Evolutionary conservation across 2,797 vertebrate species (phyloP).

Genomic region (Todus mexicanus): DNA sequence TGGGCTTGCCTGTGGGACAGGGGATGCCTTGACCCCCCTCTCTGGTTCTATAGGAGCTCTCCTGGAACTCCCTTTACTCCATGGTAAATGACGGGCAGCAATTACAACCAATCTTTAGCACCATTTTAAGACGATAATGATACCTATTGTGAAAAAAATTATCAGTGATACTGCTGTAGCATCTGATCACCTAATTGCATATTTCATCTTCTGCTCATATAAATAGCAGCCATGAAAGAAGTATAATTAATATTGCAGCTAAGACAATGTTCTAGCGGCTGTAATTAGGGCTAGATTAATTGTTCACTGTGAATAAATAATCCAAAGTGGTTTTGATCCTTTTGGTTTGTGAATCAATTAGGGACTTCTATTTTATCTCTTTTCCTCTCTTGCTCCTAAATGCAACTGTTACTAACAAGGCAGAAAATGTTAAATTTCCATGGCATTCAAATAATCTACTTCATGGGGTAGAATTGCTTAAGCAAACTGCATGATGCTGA

Average conservation of each 20-base stretch:
- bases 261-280: constrained; percentile 7
- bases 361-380: background rate
- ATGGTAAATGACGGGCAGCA: background rate
- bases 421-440: background rate
- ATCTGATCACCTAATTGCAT: constrained; percentile 48
- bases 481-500: background rate
- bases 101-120: background rate
- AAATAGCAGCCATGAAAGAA: constrained; percentile 32
- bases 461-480: background rate
- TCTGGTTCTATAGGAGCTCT: background rate
- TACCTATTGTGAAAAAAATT: background rate
- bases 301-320: constrained; percentile 42
- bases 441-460: background rate
- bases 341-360: background rate
- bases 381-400: background rate
- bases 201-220: constrained; percentile 40
- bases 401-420: background rate
- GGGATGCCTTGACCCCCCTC: background rate
- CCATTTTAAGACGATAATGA: background rate
- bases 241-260: constrained; percentile 38
- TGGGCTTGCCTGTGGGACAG: background rate
- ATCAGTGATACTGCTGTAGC: background rate
- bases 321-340: constrained; percentile 5
- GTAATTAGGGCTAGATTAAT: constrained; percentile 52
- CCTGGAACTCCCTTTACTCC: background rate